A percentile compares a stretch with the other conserved stretches of the same genome.
These are phyloP conservation scores for Drosophila sordidapex DNA, from an alignment of 2,888 invertebrate species.

Conservation along the genomic window DNA sequence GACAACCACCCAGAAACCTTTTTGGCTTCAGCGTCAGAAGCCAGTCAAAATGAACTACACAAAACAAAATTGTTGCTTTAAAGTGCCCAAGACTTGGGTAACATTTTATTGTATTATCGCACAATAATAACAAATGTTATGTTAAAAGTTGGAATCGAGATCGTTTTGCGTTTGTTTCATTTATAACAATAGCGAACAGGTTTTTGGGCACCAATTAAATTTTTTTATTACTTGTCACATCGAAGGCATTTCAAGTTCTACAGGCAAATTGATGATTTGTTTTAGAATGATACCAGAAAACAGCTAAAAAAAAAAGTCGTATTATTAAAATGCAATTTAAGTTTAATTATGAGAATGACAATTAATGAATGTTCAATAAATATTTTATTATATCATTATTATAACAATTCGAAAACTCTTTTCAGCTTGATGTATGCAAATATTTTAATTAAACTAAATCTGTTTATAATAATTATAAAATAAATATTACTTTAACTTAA, in stretches of 20 bases:
- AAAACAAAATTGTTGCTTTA: background rate
- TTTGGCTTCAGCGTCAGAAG: slow-evolving; percentile 45
- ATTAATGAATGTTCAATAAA: background rate
- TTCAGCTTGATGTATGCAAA: background rate
- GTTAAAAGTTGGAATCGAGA: background rate
- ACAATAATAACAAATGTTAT: background rate
- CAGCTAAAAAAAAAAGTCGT: too few relatives aligned
- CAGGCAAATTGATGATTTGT: too few relatives aligned
- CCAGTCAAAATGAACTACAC: slow-evolving; percentile 9
- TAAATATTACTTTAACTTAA: fast-evolving
- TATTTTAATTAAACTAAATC: background rate
- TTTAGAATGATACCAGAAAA: too few relatives aligned
- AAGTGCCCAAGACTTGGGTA: background rate
- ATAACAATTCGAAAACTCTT: too few relatives aligned
- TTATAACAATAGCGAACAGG: background rate
- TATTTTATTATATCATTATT: background rate
- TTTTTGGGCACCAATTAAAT: background rate
- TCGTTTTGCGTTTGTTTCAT: background rate
- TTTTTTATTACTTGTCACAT: too few relatives aligned
- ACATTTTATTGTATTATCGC: background rate
- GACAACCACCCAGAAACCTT: slow-evolving; percentile 30
- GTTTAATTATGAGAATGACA: too few relatives aligned
- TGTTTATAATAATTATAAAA: background rate
- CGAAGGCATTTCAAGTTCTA: too few relatives aligned
- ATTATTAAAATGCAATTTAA: too few relatives aligned